A percentile compares a stretch with the other conserved stretches of the same genome.
These are phyloP conservation scores for Microcebus lehilahytsara DNA, from an alignment of 2,113 vertebrate species.

Conservation along the genomic window DNA sequence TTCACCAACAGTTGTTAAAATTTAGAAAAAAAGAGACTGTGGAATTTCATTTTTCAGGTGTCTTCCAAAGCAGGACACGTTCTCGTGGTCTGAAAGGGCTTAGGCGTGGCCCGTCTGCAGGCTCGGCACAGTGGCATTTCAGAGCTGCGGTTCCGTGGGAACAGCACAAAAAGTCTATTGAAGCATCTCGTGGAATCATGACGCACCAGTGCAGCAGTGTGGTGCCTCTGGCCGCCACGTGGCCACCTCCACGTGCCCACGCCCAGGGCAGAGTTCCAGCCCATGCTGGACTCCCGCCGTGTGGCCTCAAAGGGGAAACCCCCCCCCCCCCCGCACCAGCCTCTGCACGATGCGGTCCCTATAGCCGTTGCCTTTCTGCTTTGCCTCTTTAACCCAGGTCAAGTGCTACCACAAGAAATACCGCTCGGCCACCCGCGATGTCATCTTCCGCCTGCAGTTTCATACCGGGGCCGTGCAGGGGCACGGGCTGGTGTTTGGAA, in stretches of 20 bases:
- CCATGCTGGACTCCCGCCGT: not conserved
- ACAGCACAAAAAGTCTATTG: fast-evolving
- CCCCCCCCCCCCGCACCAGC: too few relatives aligned
- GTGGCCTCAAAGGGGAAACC: too few relatives aligned
- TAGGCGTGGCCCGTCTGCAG: fast-evolving
- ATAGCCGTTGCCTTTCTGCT: not conserved
- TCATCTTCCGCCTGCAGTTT: constrained; percentile 95
- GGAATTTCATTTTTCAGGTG: not conserved
- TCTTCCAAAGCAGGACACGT: not conserved
- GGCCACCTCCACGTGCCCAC: not conserved
- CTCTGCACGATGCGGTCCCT: not conserved
- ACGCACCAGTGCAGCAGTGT: not conserved
- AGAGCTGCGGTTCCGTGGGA: not conserved
- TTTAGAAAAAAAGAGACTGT: fast-evolving
- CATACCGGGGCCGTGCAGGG: constrained; percentile 95
- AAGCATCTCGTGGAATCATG: fast-evolving
- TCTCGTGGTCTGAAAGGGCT: not conserved
- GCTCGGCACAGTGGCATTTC: fast-evolving
- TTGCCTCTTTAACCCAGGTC: constrained; percentile 82
- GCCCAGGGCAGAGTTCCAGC: not conserved
- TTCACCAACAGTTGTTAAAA: not conserved
- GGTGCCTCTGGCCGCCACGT: not conserved
- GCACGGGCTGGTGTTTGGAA: constrained; percentile 89
- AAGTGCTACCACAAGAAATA: constrained; percentile 96
- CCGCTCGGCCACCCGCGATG: constrained; percentile 86